Percentiles rank a stretch among this genome's conserved stretches.
These are phyloP conservation scores for Siderastrea siderea DNA, from an alignment of 92 coral and sea anemone genomes.

Conservation along the genomic window DNA sequence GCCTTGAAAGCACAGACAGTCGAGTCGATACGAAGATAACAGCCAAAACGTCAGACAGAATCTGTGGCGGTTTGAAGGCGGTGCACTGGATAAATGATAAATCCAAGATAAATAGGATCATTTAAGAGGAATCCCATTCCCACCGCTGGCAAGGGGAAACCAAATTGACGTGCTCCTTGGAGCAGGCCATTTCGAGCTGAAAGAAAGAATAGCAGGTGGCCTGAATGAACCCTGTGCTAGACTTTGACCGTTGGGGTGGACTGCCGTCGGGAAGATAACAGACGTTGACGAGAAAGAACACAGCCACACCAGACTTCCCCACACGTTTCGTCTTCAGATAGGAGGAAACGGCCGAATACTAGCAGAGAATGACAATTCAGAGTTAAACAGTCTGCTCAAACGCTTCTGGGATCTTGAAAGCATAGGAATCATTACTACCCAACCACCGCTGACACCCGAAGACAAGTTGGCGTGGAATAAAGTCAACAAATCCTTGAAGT, in stretches of 20 bases:
- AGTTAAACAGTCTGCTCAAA: constrained; percentile 24
- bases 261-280: constrained; percentile 58
- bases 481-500: constrained; percentile 54
- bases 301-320: neutral
- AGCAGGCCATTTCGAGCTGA: constrained; percentile 61
- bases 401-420: constrained; percentile 77
- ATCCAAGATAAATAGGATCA: neutral
- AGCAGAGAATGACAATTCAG: neutral
- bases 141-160: constrained; percentile 41
- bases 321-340: neutral
- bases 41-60: too few relatives aligned
- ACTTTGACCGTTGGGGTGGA: constrained; percentile 70
- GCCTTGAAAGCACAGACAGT: neutral
- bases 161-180: constrained; percentile 69
- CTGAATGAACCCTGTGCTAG: constrained; percentile 56
- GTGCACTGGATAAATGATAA: too few relatives aligned
- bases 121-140: too few relatives aligned
- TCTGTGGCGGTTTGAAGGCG: too few relatives aligned
- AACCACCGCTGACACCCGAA: constrained; percentile 57
- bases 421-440: constrained; percentile 51
- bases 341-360: neutral
- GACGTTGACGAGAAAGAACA: neutral
- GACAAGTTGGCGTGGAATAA: constrained; percentile 59
- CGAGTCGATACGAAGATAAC: too few relatives aligned
- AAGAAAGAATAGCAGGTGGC: constrained; percentile 13